These are phyloP conservation scores for Gadus macrocephalus DNA, from an alignment of 2,113 vertebrate genomes.

Conservation along the genomic window DNA sequence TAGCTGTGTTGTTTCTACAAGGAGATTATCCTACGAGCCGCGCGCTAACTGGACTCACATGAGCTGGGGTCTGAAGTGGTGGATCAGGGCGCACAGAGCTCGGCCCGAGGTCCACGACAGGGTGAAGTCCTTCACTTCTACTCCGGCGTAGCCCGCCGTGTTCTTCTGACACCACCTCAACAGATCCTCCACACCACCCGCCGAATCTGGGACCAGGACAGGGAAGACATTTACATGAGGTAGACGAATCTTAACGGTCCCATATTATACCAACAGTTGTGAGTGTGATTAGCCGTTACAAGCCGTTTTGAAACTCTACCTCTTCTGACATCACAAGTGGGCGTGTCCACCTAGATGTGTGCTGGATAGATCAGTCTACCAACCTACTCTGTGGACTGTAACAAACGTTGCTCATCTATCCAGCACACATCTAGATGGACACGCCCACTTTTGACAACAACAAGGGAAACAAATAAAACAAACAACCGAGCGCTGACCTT, in stretches of 20 bases:
- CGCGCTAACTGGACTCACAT: constrained; percentile 74
- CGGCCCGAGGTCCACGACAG: constrained; percentile 84
- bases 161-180: constrained; percentile 86
- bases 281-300: too few species aligned
- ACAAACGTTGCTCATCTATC: too few species aligned
- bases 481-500: constrained; percentile 44
- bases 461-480: neutral
- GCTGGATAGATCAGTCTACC: too few species aligned
- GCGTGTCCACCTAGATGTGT: too few species aligned
- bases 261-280: too few species aligned
- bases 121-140: constrained; percentile 77
- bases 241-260: too few species aligned
- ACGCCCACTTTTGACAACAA: neutral
- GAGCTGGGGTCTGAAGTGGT: constrained; percentile 79
- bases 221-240: too few species aligned
- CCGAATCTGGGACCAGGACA: constrained; percentile 45
- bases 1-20: neutral
- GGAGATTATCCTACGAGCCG: neutral
- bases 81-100: constrained; percentile 86
- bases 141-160: constrained; percentile 73
- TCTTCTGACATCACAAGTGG: too few species aligned
- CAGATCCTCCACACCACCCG: constrained; percentile 71
- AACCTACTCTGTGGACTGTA: too few species aligned
- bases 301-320: too few species aligned
- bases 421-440: too few species aligned